Evolutionary conservation across 30 jellyfish, hydroid and myxozoan genomes (phyloP), one percentile per base, ranked within the genome.

Genomic region (Catostylus mosaicus): DNA sequence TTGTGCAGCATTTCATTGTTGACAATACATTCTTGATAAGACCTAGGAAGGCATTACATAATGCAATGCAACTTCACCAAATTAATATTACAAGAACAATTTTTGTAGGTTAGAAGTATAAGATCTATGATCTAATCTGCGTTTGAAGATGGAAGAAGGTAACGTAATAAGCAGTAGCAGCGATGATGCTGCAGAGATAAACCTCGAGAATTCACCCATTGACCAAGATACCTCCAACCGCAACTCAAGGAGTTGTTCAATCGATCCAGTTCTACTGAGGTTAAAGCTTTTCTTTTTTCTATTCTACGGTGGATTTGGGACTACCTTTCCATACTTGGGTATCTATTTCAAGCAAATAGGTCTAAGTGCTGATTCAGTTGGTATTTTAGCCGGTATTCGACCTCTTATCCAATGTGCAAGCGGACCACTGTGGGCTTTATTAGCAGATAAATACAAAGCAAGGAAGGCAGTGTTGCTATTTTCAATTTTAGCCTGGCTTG

Each of bases 351-450:
- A 87, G 72, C 99, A 96, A 59, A 67, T 89, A 20, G 99, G 99
- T 18, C 85, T 96, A 48, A 96, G 96, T 64, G 98, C 99, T 3
- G 64, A 92, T 45, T 89, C 84, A 18, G 99, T 90, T 27, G 99
- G 99, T 16, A 62, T 91, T 11, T 48, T 96, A 35, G 99, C 99
- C 2, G 99, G 99, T 5, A 96, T 90, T 27, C 83, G 99, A 61
- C 99, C 99, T 0, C 83, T 96, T 23, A 82, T 96, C 38, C 99
- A 96, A 61, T 96, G 95, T 80, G 88, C 88, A 40, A 91, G 99
- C 73, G 97, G 99, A 19, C 99, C 99, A 29, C 71, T 96, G 35
- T 96, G 99, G 99, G 95, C 99, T 7, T 40, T 89, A 47, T 50
- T 96, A 29, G 98, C 99, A 23, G 99, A 96, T 64, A 79, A 79